Evolutionary conservation across 2,797 vertebrate species (phyloP).

Genomic region (Sebastes nivosus): DNA sequence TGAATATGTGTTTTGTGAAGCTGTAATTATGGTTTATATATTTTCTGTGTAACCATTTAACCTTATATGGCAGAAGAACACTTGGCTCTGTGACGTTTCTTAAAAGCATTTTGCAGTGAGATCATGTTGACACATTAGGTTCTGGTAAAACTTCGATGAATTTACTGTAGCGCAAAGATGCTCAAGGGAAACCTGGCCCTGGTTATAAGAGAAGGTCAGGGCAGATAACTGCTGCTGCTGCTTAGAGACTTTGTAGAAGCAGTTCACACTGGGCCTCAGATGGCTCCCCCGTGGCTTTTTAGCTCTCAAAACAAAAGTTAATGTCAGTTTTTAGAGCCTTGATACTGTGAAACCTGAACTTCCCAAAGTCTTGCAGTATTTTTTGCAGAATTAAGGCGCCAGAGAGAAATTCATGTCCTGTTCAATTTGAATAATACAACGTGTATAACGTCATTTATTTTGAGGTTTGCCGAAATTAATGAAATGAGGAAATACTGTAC

Average conservation of each 20-base stretch:
- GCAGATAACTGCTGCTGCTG: constrained; percentile 49
- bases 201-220: constrained; percentile 53
- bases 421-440: constrained; percentile 34
- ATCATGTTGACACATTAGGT: constrained; percentile 43
- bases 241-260: constrained; percentile 36
- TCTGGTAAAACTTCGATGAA: constrained; percentile 31
- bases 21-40: constrained; percentile 28
- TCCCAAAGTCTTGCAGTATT: background rate
- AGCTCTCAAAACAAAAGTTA: constrained; percentile 56
- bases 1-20: constrained; percentile 20
- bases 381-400: background rate
- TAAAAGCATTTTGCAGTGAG: constrained; percentile 32
- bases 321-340: constrained; percentile 34
- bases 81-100: constrained; percentile 1
- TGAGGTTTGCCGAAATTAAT: constrained; percentile 48
- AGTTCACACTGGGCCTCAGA: constrained; percentile 39
- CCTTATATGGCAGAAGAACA: constrained; percentile 17
- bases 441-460: constrained; percentile 22
- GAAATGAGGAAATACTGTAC: constrained; percentile 44
- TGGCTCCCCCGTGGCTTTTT: constrained; percentile 53
- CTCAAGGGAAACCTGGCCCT: constrained; percentile 36
- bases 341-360: constrained; percentile 30
- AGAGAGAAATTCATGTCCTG: constrained; percentile 5
- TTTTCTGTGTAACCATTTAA: constrained; percentile 33
- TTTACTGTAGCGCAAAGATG: constrained; percentile 4